Percentiles rank a stretch among this genome's conserved stretches.
Conservation (phyloP, 2,113 vertebrate genomes). For the Trinectes maculatus region DNA sequence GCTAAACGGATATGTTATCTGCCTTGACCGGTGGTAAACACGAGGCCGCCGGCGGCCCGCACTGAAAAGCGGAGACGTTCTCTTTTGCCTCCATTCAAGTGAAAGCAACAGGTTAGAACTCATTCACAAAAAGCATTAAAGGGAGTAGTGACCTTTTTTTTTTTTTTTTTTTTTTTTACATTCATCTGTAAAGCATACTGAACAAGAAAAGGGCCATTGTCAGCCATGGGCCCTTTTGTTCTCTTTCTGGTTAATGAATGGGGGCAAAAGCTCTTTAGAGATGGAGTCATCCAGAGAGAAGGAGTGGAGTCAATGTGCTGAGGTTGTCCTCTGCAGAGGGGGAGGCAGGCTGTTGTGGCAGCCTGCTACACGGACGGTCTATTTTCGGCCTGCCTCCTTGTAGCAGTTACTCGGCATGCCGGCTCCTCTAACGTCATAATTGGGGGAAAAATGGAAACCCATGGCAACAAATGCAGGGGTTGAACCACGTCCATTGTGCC, state of each 20-base stretch:
- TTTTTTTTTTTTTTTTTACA: no score
- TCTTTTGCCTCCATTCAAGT: slow-evolving; percentile 6
- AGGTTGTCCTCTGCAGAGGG: slow-evolving; percentile 61
- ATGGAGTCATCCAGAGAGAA: slow-evolving; percentile 29
- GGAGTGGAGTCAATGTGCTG: slow-evolving; percentile 49
- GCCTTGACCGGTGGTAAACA: slow-evolving; percentile 25
- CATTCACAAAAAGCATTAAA: slow-evolving; percentile 29
- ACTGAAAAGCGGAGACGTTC: slow-evolving; percentile 25
- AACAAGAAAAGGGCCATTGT: neutral
- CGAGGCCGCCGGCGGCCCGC: slow-evolving; percentile 13
- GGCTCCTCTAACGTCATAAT: slow-evolving; percentile 75
- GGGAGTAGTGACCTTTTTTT: neutral
- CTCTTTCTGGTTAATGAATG: neutral
- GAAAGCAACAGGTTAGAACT: slow-evolving; percentile 35
- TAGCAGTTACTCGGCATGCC: slow-evolving; percentile 81
- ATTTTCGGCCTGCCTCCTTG: slow-evolving; percentile 79
- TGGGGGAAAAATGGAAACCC: slow-evolving; percentile 70
- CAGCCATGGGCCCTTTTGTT: neutral
- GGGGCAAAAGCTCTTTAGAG: slow-evolving; percentile 19
- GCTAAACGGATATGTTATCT: slow-evolving; percentile 33
- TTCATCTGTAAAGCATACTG: no score
- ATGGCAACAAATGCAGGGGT: slow-evolving; percentile 80
- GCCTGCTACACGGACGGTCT: slow-evolving; percentile 73
- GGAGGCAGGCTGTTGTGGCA: slow-evolving; percentile 67
- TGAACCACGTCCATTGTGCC: slow-evolving; percentile 61